Evolutionary conservation across 2,113 vertebrate genomes (phyloP).

Genomic region (Ailurus styani): DNA sequence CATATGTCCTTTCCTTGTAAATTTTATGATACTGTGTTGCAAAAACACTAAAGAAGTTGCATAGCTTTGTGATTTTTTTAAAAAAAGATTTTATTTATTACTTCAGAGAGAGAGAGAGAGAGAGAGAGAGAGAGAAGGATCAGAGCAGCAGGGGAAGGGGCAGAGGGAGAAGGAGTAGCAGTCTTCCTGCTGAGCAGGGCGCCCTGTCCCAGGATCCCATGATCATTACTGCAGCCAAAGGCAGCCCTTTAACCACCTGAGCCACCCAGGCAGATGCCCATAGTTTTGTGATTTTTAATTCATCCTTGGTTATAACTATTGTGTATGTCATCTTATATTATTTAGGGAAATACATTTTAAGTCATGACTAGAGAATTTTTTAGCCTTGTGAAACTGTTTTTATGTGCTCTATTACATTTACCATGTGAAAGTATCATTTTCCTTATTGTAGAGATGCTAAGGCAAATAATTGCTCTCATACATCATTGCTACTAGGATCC

Average conservation of each 20-base stretch:
- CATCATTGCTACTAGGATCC: background rate
- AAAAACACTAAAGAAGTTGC: background rate
- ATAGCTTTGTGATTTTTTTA: background rate
- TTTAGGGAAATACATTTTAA: background rate
- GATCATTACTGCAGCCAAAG: background rate
- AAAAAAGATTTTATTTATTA: background rate
- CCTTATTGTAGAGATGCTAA: background rate
- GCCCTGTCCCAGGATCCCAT: background rate
- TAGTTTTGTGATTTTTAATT: background rate
- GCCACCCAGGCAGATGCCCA: background rate
- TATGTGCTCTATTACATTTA: background rate
- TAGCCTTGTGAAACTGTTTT: background rate
- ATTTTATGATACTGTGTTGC: background rate
- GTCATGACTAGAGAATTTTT: background rate
- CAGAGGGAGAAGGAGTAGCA: background rate
- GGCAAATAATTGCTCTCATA: background rate
- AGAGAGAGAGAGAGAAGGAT: background rate
- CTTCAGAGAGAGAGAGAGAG: background rate
- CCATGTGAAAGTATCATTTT: background rate
- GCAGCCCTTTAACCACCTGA: background rate
- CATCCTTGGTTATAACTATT: background rate
- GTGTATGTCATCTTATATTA: background rate
- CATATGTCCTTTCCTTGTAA: background rate
- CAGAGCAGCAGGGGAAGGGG: no score
- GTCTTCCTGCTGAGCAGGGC: background rate